These are phyloP conservation scores for Asteroscopus sphinx DNA, from an alignment of 2,888 invertebrate species.

Conservation along the genomic window DNA sequence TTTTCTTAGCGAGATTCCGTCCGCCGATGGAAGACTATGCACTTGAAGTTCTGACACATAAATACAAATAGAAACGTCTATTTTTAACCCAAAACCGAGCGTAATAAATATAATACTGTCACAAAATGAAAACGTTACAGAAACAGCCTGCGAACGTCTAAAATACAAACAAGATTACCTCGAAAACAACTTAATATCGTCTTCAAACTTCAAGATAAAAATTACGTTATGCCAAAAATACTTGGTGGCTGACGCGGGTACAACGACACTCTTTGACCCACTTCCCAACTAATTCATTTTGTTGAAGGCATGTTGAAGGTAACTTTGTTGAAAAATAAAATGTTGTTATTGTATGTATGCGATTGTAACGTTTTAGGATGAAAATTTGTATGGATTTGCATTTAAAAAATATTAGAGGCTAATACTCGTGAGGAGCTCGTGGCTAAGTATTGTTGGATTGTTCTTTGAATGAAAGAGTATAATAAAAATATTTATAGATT, in stretches of 20 bases:
- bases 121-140: conserved; percentile 34
- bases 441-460: too few species aligned
- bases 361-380: conserved; percentile 3
- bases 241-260: conserved; percentile 51
- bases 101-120: conserved; percentile 5
- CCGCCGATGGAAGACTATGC: too few species aligned
- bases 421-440: too few species aligned
- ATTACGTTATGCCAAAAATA: conserved; percentile 64
- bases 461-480: too few species aligned
- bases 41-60: too few species aligned
- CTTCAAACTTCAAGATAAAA: conserved; percentile 62
- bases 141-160: conserved; percentile 35
- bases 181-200: conserved; percentile 58
- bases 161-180: conserved; percentile 55
- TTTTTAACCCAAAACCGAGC: background rate
- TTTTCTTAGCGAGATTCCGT: too few species aligned
- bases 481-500: too few species aligned
- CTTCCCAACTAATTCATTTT: conserved; percentile 80
- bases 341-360: conserved; percentile 49
- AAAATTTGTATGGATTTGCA: background rate
- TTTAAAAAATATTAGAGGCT: background rate
- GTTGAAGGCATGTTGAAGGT: conserved; percentile 64
- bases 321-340: conserved; percentile 70
- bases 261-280: conserved; percentile 71
- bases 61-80: background rate